Evolutionary conservation across 2,113 vertebrate species (phyloP).

Genomic region (Salvelinus sp.): DNA sequence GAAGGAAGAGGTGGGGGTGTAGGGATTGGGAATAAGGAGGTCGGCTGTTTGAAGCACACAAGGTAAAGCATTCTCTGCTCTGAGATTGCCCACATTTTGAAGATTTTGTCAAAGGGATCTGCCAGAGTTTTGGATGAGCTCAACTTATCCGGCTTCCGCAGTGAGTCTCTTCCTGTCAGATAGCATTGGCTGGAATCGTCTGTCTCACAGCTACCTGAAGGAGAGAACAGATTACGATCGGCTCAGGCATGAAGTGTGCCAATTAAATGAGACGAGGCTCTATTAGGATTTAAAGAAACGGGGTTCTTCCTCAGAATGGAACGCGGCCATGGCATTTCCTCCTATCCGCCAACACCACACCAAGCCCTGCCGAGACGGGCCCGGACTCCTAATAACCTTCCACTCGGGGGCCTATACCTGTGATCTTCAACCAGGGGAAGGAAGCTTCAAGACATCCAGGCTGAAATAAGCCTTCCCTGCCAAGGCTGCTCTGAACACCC

Average conservation of each 20-base stretch:
- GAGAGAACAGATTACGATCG: conserved; percentile 45
- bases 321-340: conserved; percentile 40
- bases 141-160: conserved; percentile 29
- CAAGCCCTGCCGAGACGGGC: conserved; percentile 46
- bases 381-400: conserved; percentile 53
- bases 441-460: conserved; percentile 26
- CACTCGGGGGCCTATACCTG: conserved; percentile 48
- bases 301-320: conserved; percentile 1
- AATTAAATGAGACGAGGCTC: conserved; percentile 51
- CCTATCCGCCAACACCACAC: conserved; percentile 38
- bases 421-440: conserved; percentile 49
- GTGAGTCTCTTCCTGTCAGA: conserved; percentile 46
- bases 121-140: conserved; percentile 33
- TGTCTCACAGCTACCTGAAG: conserved; percentile 31
- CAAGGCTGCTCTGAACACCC: conserved; percentile 32
- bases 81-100: conserved; percentile 36
- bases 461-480: conserved; percentile 43
- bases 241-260: conserved; percentile 46
- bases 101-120: conserved; percentile 41
- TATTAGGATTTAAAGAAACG: conserved; percentile 56
- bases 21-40: conserved; percentile 13
- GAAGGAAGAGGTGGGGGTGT: conserved; percentile 20
- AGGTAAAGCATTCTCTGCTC: conserved; percentile 29
- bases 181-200: conserved; percentile 32
- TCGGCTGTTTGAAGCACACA: conserved; percentile 16